Conservation (phyloP, 2,888 invertebrate species). For the Lycophotia porphyrea region DNA sequence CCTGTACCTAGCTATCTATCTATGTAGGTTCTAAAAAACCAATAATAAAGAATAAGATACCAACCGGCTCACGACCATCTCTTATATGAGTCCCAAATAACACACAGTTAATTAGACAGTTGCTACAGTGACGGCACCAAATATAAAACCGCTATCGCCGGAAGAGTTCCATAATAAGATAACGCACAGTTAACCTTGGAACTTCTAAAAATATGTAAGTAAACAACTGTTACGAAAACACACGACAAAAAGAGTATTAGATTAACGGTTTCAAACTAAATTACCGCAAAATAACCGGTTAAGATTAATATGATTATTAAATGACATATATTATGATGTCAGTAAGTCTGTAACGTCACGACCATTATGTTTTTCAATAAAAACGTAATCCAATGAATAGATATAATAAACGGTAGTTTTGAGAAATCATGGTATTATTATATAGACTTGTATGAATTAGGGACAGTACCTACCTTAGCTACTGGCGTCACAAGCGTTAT, state of each 20-base stretch:
- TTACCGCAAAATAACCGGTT: background rate
- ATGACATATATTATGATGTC: too few species aligned
- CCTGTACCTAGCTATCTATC: background rate
- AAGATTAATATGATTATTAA: background rate
- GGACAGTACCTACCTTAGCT: background rate
- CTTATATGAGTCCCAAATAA: background rate
- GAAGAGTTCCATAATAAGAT: background rate
- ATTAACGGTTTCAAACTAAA: background rate
- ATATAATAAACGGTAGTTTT: background rate
- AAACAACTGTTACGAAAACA: background rate
- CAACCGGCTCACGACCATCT: background rate
- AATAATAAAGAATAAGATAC: background rate
- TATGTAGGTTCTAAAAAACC: background rate
- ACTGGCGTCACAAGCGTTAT: background rate
- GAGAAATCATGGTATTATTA: background rate
- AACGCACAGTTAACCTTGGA: background rate
- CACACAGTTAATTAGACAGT: background rate
- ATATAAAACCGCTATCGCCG: background rate
- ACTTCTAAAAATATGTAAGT: slow-evolving; percentile 8
- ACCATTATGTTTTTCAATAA: slow-evolving; percentile 2
- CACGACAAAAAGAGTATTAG: slow-evolving; percentile 1
- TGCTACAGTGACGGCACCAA: background rate
- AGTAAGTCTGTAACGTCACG: background rate
- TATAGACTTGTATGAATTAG: background rate
- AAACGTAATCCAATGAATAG: background rate